Percentiles rank a stretch among this genome's conserved stretches.
Conservation (phyloP, 2,797 vertebrate species). For the Pipistrellus nathusii region DNA sequence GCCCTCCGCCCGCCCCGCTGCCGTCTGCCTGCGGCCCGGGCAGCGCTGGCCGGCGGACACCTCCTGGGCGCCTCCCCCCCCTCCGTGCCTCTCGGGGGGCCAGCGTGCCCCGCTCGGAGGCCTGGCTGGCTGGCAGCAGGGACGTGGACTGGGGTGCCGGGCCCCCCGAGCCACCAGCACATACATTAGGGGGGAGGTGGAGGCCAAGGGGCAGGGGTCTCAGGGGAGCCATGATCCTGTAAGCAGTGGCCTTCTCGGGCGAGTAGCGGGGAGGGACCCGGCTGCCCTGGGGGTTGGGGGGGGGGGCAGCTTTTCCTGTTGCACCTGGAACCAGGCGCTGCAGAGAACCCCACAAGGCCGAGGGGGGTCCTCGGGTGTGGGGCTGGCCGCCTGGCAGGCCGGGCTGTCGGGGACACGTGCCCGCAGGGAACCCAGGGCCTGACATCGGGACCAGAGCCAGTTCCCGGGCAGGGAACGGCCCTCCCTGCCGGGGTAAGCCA, state of each 20-base stretch:
- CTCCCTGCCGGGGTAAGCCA: fast-evolving
- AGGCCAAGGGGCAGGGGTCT: not conserved
- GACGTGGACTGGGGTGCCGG: not conserved
- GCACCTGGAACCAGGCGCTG: not conserved
- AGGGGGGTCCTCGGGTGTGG: fast-evolving
- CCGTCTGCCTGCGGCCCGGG: not conserved
- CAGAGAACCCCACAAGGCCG: not conserved
- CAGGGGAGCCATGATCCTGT: not conserved
- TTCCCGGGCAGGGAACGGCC: no score
- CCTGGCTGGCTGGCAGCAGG: not conserved
- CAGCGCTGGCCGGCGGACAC: not conserved
- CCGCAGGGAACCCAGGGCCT: not conserved
- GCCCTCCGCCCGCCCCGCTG: conserved; percentile 5
- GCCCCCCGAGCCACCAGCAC: not conserved
- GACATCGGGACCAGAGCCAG: fast-evolving
- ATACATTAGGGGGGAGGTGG: fast-evolving
- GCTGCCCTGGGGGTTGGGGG: not conserved
- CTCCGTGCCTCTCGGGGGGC: conserved; percentile 1
- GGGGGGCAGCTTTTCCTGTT: not conserved
- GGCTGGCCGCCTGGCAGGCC: fast-evolving
- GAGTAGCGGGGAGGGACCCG: not conserved
- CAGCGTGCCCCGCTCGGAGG: not conserved
- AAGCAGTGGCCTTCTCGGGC: fast-evolving
- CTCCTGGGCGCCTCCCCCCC: not conserved
- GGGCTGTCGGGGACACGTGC: fast-evolving